Conservation (phyloP, 2,797 vertebrate species). For the Phataginus tricuspis region DNA sequence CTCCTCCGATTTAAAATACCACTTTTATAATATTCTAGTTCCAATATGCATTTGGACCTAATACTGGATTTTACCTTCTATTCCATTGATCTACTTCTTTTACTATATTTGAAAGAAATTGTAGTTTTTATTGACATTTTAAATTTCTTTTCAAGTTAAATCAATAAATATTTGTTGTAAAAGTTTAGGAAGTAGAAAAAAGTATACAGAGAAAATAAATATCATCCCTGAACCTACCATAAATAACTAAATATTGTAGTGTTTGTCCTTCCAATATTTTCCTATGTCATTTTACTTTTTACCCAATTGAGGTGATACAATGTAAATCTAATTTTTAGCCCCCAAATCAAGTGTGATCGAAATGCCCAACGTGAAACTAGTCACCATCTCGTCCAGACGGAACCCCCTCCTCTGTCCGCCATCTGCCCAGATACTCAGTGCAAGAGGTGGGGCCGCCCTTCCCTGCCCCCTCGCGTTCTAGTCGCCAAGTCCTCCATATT, state of each 20-base stretch:
- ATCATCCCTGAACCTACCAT: not conserved
- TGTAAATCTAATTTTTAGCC: not conserved
- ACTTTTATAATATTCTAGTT: not conserved
- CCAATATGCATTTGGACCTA: not conserved
- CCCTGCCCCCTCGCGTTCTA: not conserved
- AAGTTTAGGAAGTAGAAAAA: conserved; percentile 27
- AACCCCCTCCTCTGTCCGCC: not conserved
- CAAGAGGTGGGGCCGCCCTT: not conserved
- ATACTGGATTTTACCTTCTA: not conserved
- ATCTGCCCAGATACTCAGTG: not conserved
- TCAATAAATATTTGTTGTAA: not conserved
- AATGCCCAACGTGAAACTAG: not conserved
- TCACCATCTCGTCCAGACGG: not conserved
- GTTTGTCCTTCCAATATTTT: not conserved
- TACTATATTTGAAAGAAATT: not conserved
- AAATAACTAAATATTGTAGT: not conserved
- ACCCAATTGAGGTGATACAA: not conserved
- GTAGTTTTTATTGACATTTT: not conserved
- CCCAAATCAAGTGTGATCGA: not conserved
- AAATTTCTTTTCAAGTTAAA: conserved; percentile 16
- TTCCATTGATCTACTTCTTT: not conserved
- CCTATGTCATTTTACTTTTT: not conserved
- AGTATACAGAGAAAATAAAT: not conserved
- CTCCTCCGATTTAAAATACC: conserved; percentile 1
- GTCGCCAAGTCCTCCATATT: not conserved